Evolutionary conservation across 2,113 vertebrate genomes (phyloP), one percentile per base, ranked within the genome.

Genomic region (Siphamia tubifer): DNA sequence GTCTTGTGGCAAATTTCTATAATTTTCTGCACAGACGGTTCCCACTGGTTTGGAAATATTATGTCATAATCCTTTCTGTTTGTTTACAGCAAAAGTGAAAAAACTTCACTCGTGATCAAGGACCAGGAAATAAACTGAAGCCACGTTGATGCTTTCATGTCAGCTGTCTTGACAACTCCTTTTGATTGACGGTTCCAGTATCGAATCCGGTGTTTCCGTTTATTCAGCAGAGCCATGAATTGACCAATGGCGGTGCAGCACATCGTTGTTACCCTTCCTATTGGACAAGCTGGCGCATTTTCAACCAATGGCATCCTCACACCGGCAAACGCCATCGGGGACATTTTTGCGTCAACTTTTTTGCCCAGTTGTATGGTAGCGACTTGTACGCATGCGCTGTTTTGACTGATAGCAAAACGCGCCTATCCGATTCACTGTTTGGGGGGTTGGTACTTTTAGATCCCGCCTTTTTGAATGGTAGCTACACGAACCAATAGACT

Each of bases 101-200:
- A 27, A 21, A 6, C n/a, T 25, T 2, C 63, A 74, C 89, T 77
- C 83, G 85, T 87, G 68, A 89, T 53, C 51, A 87, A 87, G 90
- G 83, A 89, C 87, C n/a, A 42, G 13, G 2, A 43, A 3, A n/a
- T 8, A 19, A 34, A 56, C 20, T 30, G 27, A 12, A 72, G 90
- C 91, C 92, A 93, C 92, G 91, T 93, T 87, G 89, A 64, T 74
- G 74, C 36, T 92, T 92, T 78, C 57, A 71, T 55, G 58, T 84
- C 31, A 45, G 5, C 72, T 56, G 62, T 68, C 76, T 40, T 84
- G 80, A 87, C 81, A 76, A 84, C 84, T 12, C 5, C 47, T 2
- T 1, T 0, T 88, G 79, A 93, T 0, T 76, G 92, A 77, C 87
- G 81, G 60, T 6, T 9, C 1, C 1, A 2, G 1, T 2, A 4